Evolutionary conservation across 2,888 invertebrate species (phyloP), one percentile per base, ranked within the genome.

Genomic region (Poecilus cupreus): DNA sequence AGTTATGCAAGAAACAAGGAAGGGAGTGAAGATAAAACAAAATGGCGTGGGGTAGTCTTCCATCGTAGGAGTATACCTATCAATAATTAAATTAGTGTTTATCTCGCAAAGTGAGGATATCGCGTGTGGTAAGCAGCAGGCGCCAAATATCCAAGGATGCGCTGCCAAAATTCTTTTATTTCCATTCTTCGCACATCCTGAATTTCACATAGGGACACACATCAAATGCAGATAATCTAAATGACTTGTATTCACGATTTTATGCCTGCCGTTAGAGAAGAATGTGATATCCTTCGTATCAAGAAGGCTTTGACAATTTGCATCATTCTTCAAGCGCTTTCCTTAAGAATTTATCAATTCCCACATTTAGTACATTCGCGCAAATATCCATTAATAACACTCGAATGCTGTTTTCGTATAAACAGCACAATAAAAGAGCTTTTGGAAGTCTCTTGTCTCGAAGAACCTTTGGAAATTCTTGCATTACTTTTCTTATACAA

Each of bases 241-340:
- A 70, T 70, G 70, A 70, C 70, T 64, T 64, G 20, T 43, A 70
- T 70, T 70, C 70, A 70, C 11, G 70, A 43, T 18, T 39, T 70
- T 39, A 37, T 70, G 70, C 43, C 43, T 26, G 70, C 43, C 64
- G 64, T 64, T 64, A 64, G 8, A 64, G 26, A 26, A 24, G 64
- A 24, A 60, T 60, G 18, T 60, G 60, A 37, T 64, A 64, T 18
- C 37, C 20, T 70, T 70, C 18, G 20, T 18, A 4, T 70, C 57
- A 22, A 57, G 57, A 57, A 26, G 10, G 57, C 10, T 22, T n/a
- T 57, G 24, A 22, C 57, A 57, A 57, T 24, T 57, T 57, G 11
- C 24, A 24, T 22, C 20, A 22, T 22, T 57, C 57, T 57, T 24
- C 10, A 22, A 49, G 6, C n/a, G 5, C 18, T 49, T 49, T 49